These are phyloP conservation scores for Andrena minutula DNA, from an alignment of 2,888 invertebrate genomes.

Conservation along the genomic window DNA sequence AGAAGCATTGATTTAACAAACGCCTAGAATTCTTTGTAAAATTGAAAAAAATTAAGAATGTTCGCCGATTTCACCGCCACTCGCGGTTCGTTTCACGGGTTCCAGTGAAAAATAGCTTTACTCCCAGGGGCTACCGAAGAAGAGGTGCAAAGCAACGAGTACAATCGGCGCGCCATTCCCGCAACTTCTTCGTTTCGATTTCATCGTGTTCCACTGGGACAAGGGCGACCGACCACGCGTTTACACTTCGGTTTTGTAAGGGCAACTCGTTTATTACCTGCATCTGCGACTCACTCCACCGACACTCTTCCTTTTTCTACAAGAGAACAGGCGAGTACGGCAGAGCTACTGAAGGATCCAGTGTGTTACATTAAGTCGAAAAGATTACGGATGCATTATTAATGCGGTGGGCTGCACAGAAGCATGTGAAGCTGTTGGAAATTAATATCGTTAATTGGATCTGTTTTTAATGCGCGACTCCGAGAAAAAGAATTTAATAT, in stretches of 20 bases:
- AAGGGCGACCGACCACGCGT: conserved; percentile 31
- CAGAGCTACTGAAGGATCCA: neutral
- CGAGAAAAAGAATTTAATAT: no score
- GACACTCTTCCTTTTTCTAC: neutral
- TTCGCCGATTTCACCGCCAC: conserved; percentile 17
- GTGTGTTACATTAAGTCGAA: conserved; percentile 1
- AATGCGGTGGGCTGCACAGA: neutral
- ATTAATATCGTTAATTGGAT: no score
- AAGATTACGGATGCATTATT: conserved; percentile 14
- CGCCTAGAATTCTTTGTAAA: neutral
- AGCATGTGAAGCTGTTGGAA: no score
- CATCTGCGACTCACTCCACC: conserved; percentile 9
- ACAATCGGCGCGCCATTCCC: conserved; percentile 21
- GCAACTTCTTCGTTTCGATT: conserved; percentile 47
- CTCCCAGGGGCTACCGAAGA: conserved; percentile 43
- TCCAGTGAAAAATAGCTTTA: conserved; percentile 50
- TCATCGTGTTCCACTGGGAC: conserved; percentile 52
- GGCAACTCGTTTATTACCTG: conserved; percentile 40
- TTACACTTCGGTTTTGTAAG: conserved; percentile 53
- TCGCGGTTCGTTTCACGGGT: conserved; percentile 35
- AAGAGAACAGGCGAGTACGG: neutral
- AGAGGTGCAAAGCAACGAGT: conserved; percentile 51
- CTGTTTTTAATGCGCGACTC: no score
- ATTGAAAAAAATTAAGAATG: conserved; percentile 2
- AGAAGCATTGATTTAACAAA: neutral